Conservation (phyloP, 2,797 vertebrate genomes). For the Chaunax sp. region DNA sequence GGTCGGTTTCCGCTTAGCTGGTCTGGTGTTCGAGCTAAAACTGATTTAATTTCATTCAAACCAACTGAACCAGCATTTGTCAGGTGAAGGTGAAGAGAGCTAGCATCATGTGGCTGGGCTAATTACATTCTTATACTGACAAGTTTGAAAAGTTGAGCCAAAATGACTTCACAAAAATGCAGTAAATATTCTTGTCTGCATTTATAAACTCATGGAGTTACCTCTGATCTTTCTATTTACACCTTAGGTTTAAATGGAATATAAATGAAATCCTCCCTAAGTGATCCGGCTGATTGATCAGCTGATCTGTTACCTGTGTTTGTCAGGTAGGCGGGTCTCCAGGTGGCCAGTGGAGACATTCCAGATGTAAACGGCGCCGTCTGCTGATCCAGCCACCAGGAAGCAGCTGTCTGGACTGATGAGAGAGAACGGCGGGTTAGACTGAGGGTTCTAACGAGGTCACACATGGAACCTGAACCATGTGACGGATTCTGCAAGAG, state of each 20-base stretch:
- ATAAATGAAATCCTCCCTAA: no score
- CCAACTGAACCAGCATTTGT: no score
- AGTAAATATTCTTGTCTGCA: no score
- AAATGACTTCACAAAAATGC: no score
- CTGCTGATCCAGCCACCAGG: slow-evolving; percentile 85
- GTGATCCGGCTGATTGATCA: neutral
- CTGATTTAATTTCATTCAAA: no score
- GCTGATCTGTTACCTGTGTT: slow-evolving; percentile 82
- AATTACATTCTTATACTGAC: no score
- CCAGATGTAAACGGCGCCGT: slow-evolving; percentile 90
- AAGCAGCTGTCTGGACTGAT: slow-evolving; percentile 87
- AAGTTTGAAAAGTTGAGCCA: no score
- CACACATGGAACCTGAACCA: neutral
- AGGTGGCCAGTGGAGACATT: slow-evolving; percentile 82
- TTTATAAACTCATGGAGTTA: neutral
- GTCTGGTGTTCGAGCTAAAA: no score
- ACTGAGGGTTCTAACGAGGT: neutral
- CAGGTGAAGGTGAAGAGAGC: no score
- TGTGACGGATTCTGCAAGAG: no score
- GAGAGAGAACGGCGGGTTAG: neutral
- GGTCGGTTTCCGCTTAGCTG: no score
- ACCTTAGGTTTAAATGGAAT: neutral
- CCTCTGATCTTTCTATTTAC: neutral
- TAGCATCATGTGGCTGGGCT: no score
- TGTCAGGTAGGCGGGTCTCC: slow-evolving; percentile 82